Base-by-base conservation (phyloP, 2,888 invertebrate genomes). In the Ennomos fuscantarius region DNA sequence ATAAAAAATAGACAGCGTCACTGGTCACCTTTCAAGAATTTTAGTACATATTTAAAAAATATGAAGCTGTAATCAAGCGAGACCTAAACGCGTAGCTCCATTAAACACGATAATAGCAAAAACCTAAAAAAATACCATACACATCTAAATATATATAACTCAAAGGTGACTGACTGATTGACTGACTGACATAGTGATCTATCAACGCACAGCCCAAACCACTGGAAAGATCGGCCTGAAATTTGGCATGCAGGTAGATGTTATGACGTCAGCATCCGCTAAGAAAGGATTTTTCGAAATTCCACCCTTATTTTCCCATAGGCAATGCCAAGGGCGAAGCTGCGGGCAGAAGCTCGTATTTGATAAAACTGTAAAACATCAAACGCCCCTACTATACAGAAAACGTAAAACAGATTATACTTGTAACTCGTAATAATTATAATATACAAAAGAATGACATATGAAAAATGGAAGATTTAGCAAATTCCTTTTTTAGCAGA, bases 381-480 rank as follows among this genome's bases (percentile, higher is more conserved):
- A 8, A 31, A 15, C 13, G 33, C 42, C 55, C 37, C 37, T 8
- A 42, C 33, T 8, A 39, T 9, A 41, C 8, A 40, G 13, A 45
- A 32, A 41, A 43, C 39, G 32, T 12, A 12, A n/a, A n/a, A 40
- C 33, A 50, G 34, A 45, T 8, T 13, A 15, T 12, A 52, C 43
- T 53, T 13, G 50, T 43, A 54, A 46, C 42, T 45, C 51, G 41
- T 57, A 53, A 61, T 60, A 56, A 62, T 62, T 60, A 68, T 66
- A 60, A 73, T 62, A 72, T 62, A 24, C 6, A 72, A 74, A 75
- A 73, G 69, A 73, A 72, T 72, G 72, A 74, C 66, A 68, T 77
- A 73, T 68, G 73, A 74, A 78, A 81, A 82, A 78, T 76, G 76
- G 74, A 77, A 72, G 71, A 74, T 79, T 73, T 73, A 70, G 74